Conservation (phyloP, 2,888 invertebrate species). For the Drosophila atroscutellata region DNA sequence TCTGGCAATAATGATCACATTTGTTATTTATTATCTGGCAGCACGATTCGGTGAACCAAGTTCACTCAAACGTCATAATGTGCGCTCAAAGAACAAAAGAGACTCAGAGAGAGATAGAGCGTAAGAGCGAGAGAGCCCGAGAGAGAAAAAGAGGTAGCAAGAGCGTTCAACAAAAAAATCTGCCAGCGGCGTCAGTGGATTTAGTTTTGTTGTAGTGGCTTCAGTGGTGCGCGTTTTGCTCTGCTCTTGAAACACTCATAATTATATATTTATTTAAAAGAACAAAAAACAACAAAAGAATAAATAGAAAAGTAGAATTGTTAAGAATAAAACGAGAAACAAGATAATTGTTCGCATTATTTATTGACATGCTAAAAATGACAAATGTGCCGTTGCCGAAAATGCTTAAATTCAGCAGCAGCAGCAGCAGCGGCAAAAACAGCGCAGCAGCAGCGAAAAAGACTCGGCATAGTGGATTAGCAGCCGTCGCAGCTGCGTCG, state of each 20-base stretch:
- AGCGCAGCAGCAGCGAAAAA: slow-evolving; percentile 61
- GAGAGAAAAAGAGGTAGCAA: slow-evolving; percentile 35
- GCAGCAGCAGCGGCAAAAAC: slow-evolving; percentile 45
- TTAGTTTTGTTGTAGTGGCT: slow-evolving; percentile 66
- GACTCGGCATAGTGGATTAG: slow-evolving; percentile 73
- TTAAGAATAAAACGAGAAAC: slow-evolving; percentile 39
- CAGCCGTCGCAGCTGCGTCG: slow-evolving; percentile 68
- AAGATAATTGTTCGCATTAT: slow-evolving; percentile 26
- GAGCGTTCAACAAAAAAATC: slow-evolving; percentile 53
- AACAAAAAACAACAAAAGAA: slow-evolving; percentile 21
- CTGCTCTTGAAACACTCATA: slow-evolving; percentile 47
- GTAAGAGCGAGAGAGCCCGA: slow-evolving; percentile 38
- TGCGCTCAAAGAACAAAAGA: slow-evolving; percentile 65
- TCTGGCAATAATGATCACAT: slow-evolving; percentile 53
- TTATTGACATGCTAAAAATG: slow-evolving; percentile 69
- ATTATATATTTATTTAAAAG: slow-evolving; percentile 46
- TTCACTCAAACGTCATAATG: slow-evolving; percentile 33
- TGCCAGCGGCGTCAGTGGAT: slow-evolving; percentile 83
- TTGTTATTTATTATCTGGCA: slow-evolving; percentile 48
- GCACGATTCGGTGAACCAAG: slow-evolving; percentile 37
- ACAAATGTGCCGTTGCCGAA: slow-evolving; percentile 64
- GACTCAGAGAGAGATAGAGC: slow-evolving; percentile 32
- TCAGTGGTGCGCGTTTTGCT: slow-evolving; percentile 58
- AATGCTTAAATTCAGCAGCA: slow-evolving; percentile 53
- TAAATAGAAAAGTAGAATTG: slow-evolving; percentile 23